Evolutionary conservation across 2,113 vertebrate genomes (phyloP).

Genomic region (Dissostichus mawsoni): DNA sequence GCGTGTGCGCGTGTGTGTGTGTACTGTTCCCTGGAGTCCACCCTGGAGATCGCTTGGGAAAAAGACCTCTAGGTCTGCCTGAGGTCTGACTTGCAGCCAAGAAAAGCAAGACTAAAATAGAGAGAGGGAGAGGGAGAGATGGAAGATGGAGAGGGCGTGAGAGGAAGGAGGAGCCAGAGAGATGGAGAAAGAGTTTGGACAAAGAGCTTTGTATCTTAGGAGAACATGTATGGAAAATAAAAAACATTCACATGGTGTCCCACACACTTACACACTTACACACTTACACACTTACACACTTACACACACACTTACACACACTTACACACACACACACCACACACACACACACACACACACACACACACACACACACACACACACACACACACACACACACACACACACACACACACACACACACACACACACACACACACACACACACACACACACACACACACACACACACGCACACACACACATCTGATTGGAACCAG

Average conservation of each 20-base stretch:
- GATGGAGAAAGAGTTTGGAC: constrained; percentile 79
- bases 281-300: constrained; percentile 59
- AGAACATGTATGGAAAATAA: constrained; percentile 89
- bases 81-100: constrained; percentile 91
- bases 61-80: constrained; percentile 92
- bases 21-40: constrained; percentile 73
- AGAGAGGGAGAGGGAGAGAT: constrained; percentile 64
- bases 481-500: constrained; percentile 90
- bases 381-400: constrained; percentile 45
- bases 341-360: constrained; percentile 55
- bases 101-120: constrained; percentile 97
- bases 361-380: constrained; percentile 47
- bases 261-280: constrained; percentile 21
- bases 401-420: constrained; percentile 53
- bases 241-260: constrained; percentile 85
- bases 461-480: constrained; percentile 43
- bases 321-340: constrained; percentile 53
- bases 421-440: constrained; percentile 56
- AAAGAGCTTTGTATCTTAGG: constrained; percentile 92
- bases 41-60: constrained; percentile 95
- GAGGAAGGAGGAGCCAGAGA: constrained; percentile 63
- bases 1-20: constrained; percentile 86
- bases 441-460: constrained; percentile 47
- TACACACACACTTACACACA: constrained; percentile 46
- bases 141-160: constrained; percentile 69